phyloP scores from a whole-genome alignment of 2,113 vertebrate genomes.

The Leptobrachium ailaonicum region DNA sequence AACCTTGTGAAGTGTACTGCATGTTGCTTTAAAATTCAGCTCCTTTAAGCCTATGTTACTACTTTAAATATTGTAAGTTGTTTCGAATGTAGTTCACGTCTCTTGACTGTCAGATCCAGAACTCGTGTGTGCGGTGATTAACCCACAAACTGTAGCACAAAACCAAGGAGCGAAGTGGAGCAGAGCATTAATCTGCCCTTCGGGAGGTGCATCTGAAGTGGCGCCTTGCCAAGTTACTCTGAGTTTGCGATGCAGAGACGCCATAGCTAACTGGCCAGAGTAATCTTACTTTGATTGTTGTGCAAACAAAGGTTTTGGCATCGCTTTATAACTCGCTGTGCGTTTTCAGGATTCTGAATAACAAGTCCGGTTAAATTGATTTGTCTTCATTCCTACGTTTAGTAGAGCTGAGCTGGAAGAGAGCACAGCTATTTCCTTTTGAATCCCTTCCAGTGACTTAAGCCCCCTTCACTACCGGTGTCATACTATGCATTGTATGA shows the following conservation, averaged over 20 bases:
- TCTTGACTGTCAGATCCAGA: no score
- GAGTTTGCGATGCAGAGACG: not conserved
- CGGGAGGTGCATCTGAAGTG: conserved; percentile 4
- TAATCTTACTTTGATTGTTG: not conserved
- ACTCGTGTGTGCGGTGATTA: no score
- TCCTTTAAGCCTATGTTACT: no score
- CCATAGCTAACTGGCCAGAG: not conserved
- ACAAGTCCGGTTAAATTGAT: not conserved
- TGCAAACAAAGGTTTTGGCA: not conserved
- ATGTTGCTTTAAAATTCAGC: no score
- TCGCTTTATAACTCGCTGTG: not conserved
- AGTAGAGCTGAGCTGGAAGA: not conserved
- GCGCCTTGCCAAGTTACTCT: conserved; percentile 19
- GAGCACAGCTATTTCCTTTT: conserved; percentile 26
- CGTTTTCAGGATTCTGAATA: not conserved
- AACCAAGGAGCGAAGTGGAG: no score
- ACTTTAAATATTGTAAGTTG: no score
- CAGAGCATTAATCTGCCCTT: not conserved
- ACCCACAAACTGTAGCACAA: no score
- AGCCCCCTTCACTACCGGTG: conserved; percentile 15
- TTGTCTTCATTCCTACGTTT: not conserved
- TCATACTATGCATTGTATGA: conserved; percentile 10
- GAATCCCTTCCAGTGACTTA: conserved; percentile 6
- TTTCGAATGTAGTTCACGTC: no score
- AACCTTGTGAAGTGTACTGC: no score